Evolutionary conservation across 2,797 vertebrate species (phyloP).

Genomic region (Cynodonichthys magdalenae): DNA sequence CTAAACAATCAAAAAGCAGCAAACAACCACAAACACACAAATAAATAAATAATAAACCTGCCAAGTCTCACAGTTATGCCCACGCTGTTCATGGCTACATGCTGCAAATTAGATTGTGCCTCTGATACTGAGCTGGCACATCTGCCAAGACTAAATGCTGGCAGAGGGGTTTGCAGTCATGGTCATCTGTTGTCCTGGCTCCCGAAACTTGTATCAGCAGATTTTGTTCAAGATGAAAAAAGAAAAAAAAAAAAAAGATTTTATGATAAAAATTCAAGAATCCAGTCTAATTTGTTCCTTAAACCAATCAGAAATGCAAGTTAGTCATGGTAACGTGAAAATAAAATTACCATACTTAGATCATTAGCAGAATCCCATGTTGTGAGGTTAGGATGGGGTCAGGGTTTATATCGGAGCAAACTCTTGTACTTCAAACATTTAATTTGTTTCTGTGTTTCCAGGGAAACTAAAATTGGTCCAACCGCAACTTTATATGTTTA

Average conservation of each 20-base stretch:
- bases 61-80: conserved; percentile 30
- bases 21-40: neutral
- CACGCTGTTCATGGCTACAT: neutral
- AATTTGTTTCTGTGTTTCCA: too few relatives aligned
- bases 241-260: neutral
- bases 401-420: too few relatives aligned
- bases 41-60: conserved; percentile 6
- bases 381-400: too few relatives aligned
- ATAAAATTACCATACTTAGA: too few relatives aligned
- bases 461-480: too few relatives aligned
- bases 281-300: neutral
- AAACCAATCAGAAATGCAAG: neutral
- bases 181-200: conserved; percentile 44
- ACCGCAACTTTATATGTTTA: too few relatives aligned
- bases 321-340: neutral
- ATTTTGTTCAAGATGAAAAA: conserved; percentile 3
- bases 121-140: conserved; percentile 29
- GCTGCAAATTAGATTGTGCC: conserved; percentile 29
- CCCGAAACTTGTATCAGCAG: conserved; percentile 22
- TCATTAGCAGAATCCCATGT: too few relatives aligned
- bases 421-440: too few relatives aligned
- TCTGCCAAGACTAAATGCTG: conserved; percentile 36
- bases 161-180: conserved; percentile 39
- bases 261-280: neutral
- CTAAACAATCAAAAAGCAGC: conserved; percentile 9